These are phyloP conservation scores for Euplagia quadripunctaria DNA, from an alignment of 2,888 invertebrate genomes.

Conservation along the genomic window DNA sequence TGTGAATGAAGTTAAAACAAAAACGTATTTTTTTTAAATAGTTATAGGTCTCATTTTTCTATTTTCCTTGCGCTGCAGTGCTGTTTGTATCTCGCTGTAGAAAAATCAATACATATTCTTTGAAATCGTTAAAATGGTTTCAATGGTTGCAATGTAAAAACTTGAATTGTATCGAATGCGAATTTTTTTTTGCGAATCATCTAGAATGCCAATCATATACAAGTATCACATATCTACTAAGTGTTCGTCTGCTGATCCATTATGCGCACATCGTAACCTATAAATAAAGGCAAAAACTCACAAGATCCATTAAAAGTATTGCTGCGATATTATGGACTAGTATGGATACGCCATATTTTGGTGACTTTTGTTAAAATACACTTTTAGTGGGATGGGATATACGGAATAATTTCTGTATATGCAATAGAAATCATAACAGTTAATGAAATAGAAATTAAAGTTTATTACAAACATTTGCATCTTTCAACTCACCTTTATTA, in stretches of 20 bases:
- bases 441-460: too few relatives aligned
- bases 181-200: conserved; percentile 39
- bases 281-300: conserved; percentile 86
- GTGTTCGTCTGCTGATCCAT: conserved; percentile 82
- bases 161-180: conserved; percentile 34
- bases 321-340: conserved; percentile 66
- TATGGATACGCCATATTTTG: conserved; percentile 60
- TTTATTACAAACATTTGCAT: too few relatives aligned
- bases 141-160: background rate
- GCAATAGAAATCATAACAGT: too few relatives aligned
- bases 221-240: conserved; percentile 74
- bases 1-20: too few relatives aligned
- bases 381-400: too few relatives aligned
- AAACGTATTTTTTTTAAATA: too few relatives aligned
- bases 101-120: background rate
- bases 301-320: conserved; percentile 86
- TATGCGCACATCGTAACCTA: conserved; percentile 85
- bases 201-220: conserved; percentile 57
- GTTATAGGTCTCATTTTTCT: too few relatives aligned
- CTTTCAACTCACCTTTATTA: too few relatives aligned
- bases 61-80: too few relatives aligned
- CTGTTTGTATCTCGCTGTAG: background rate
- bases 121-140: background rate
- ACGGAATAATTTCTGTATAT: too few relatives aligned
- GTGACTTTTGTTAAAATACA: background rate